Evolutionary conservation across 2,797 vertebrate species (phyloP), one percentile per base, ranked within the genome.

Genomic region (Notolabrus celidotus): DNA sequence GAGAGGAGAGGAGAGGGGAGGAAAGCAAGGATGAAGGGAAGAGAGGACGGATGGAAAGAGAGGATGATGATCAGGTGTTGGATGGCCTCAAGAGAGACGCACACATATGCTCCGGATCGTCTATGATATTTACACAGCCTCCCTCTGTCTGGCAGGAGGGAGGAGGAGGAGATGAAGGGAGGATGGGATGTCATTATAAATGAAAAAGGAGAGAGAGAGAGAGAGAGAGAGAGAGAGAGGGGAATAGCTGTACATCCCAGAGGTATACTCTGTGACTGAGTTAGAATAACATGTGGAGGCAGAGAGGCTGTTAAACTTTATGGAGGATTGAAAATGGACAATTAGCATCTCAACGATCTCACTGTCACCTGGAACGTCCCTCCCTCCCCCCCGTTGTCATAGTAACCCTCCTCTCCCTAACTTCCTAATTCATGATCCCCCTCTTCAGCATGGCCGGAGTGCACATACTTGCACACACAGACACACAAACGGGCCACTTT

Each of bases 311-410:
- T 94, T 93, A 94, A 94, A 95, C 86, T 94, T 94, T 94, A 95
- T 94, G 93, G 92, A 82, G 92, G 92, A 92, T 93, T 93, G 92
- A 94, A 92, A 95, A 95, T 94, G 93, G 93, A 93, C 93, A 94
- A 94, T 94, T 94, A 94, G 93, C 91, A 93, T 93, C 92, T 87
- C 90, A 92, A 93, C 89, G 86, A 92, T 91, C 88, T 89, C 82
- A 87, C 86, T 84, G 86, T 91, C 89, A 93, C 88, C 88, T 91
- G 91, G 88, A 82, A 85, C 82, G 64, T 70, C 79, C 86, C 71
- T 75, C 80, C 79, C 71, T 53, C 11, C 12, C 34, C 34, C 34
- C 34, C 9, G 86, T 90, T 84, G 86, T 88, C 90, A 91, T 90
- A 82, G 89, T 72, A 88, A 89, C 88, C 71, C 70, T 67, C 60